Evolutionary conservation across 2,113 vertebrate species (phyloP).

Genomic region (Pterocles orientalis): DNA sequence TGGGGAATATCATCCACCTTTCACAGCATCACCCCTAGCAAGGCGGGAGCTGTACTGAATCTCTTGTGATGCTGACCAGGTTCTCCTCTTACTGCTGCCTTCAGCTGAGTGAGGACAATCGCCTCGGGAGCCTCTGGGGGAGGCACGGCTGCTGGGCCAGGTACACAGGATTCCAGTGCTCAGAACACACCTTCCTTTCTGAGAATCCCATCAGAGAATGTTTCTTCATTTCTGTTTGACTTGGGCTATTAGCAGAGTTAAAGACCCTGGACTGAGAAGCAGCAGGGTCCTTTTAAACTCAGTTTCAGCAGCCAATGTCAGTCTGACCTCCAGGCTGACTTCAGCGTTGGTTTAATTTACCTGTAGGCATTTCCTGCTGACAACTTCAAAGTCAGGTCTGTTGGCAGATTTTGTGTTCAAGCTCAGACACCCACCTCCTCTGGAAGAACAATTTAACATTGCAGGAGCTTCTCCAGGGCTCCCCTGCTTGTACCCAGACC

Average conservation of each 20-base stretch:
- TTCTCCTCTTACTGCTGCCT: not conserved
- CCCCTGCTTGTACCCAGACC: not conserved
- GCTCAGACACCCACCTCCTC: not conserved
- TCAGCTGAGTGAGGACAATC: not conserved
- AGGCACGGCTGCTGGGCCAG: not conserved
- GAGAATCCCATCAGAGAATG: not conserved
- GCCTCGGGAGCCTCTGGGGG: not conserved
- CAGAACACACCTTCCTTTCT: not conserved
- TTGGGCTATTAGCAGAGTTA: not conserved
- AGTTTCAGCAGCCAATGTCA: not conserved
- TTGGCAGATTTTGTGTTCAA: not conserved
- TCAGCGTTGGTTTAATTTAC: not conserved
- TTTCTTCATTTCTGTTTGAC: not conserved
- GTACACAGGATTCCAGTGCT: not conserved
- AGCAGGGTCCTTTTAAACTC: not conserved
- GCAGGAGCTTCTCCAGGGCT: not conserved
- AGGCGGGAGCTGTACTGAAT: not conserved
- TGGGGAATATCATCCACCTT: not conserved
- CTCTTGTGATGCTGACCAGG: not conserved
- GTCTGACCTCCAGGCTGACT: not conserved
- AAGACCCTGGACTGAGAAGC: not conserved
- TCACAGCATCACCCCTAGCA: not conserved
- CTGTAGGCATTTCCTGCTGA: not conserved
- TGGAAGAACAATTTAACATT: not conserved
- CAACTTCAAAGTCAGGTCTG: not conserved